phyloP scores from a whole-genome alignment of 2,888 invertebrate genomes.

The Ornithoptera alexandrae region DNA sequence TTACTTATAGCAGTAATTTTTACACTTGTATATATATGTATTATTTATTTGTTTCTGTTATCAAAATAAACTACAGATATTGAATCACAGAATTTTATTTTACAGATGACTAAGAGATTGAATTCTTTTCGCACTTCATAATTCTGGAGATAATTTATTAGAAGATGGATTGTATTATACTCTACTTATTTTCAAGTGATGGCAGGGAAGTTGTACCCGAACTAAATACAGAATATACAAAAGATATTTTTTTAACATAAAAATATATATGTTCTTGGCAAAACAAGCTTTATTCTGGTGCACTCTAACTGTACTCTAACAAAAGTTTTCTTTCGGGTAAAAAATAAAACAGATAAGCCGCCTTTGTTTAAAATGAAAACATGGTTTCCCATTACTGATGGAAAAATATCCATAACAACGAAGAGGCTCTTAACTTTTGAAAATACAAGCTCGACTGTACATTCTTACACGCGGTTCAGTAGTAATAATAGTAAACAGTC shows the following conservation, averaged over 20 bases:
- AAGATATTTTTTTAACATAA: background rate
- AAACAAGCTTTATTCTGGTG: conserved; percentile 5
- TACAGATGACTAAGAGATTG: background rate
- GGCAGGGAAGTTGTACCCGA: background rate
- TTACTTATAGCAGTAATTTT: too few relatives aligned
- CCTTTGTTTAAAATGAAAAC: conserved; percentile 15
- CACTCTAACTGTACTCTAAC: background rate
- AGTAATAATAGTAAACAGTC: too few relatives aligned
- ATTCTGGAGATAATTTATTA: background rate
- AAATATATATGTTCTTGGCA: background rate
- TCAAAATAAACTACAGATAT: background rate
- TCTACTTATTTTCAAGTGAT: background rate
- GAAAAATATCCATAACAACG: background rate
- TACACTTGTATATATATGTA: too few relatives aligned
- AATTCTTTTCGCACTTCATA: background rate
- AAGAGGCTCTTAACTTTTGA: background rate
- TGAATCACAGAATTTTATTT: background rate
- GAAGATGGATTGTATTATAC: background rate
- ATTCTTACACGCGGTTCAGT: background rate
- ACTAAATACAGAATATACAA: background rate
- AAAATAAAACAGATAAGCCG: conserved; percentile 11
- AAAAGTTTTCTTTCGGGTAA: conserved; percentile 19
- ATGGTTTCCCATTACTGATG: background rate
- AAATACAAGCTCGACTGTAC: background rate
- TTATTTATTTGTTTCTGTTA: background rate